phyloP scores from a whole-genome alignment of 2,113 vertebrate species.

The Gadus macrocephalus region DNA sequence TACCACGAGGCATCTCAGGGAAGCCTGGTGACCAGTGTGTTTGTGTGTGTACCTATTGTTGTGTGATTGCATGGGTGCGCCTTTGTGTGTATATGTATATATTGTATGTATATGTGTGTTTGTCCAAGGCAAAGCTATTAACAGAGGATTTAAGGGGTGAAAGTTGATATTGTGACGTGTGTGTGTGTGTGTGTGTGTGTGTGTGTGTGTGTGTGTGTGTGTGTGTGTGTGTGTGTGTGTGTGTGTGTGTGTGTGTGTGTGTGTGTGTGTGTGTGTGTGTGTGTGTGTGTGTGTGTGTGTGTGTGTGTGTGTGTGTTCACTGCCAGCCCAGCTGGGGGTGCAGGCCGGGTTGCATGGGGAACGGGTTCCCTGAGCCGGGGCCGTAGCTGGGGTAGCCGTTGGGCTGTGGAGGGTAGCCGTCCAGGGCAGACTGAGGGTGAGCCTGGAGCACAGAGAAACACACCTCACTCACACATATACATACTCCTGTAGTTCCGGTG shows the following conservation, averaged over 20 bases:
- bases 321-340: conserved; percentile 93
- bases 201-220: not conserved
- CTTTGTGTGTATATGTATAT: no score
- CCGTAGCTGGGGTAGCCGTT: conserved; percentile 87
- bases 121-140: no score
- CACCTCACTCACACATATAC: not conserved
- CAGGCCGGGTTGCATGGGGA: conserved; percentile 87
- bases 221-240: no score
- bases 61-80: no score
- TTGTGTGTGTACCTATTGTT: not conserved
- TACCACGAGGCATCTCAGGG: no score
- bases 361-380: conserved; percentile 83
- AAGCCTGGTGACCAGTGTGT: no score
- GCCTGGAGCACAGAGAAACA: conserved; percentile 64
- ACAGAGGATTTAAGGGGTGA: no score
- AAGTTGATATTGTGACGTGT: no score
- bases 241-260: no score
- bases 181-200: no score
- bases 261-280: not conserved
- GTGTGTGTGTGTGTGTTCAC: conserved; percentile 57
- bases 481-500: no score
- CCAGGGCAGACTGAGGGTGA: conserved; percentile 84
- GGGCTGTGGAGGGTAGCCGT: conserved; percentile 84
- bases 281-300: not conserved
- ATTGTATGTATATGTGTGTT: not conserved